Conservation (phyloP, 2,113 vertebrate species). For the Nerophis lumbriciformis region DNA sequence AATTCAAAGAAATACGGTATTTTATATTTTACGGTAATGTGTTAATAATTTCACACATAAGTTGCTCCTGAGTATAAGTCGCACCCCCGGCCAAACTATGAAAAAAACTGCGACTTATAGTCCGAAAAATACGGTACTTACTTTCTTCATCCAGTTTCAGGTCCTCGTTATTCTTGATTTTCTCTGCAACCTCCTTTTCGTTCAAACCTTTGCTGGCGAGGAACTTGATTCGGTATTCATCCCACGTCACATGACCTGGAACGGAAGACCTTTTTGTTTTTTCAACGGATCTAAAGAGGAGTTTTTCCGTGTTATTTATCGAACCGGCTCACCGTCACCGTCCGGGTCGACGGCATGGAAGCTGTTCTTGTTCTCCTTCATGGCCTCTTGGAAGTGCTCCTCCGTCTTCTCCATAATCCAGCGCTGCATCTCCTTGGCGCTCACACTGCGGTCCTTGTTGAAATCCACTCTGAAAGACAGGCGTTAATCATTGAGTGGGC, state of each 20-base stretch:
- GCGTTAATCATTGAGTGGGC: neutral
- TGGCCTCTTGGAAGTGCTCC: conserved; percentile 90
- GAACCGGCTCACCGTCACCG: conserved; percentile 76
- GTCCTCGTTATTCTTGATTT: conserved; percentile 86
- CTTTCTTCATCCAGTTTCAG: conserved; percentile 94
- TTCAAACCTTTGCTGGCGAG: conserved; percentile 91
- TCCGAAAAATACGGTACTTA: conserved; percentile 66
- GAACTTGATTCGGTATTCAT: conserved; percentile 91
- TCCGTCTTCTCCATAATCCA: conserved; percentile 97
- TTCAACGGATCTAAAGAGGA: neutral
- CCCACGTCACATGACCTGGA: conserved; percentile 87
- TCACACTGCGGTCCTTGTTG: conserved; percentile 81
- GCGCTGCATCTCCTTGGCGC: conserved; percentile 89
- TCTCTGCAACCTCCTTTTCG: conserved; percentile 83
- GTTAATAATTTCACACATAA: no score
- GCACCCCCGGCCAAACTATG: no score
- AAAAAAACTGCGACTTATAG: no score
- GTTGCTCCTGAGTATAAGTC: no score
- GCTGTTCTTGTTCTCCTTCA: conserved; percentile 85
- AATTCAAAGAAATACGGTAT: no score
- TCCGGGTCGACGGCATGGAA: conserved; percentile 91
- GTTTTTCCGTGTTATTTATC: neutral
- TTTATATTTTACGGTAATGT: no score
- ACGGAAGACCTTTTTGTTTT: no score
- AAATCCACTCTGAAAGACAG: conserved; percentile 77